Evolutionary conservation across 2,797 vertebrate species (phyloP), one percentile per base, ranked within the genome.

Genomic region (Arrhamphus sclerolepis): DNA sequence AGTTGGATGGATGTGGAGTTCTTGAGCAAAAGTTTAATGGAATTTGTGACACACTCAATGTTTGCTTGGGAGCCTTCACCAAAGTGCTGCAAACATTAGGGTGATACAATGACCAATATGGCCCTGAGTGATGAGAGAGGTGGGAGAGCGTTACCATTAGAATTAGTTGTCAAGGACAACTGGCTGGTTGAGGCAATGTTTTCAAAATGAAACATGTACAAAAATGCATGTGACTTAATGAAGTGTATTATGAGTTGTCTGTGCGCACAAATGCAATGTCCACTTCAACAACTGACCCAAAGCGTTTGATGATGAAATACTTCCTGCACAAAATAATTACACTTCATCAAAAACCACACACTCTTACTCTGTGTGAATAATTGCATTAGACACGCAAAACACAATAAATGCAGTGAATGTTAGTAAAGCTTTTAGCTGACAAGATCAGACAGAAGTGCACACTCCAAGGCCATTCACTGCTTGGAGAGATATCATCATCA

Each of bases 1-100:
- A 70, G 70, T 48, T 70, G 64, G 70, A 84, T 81, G 81, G 72
- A 74, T 67, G 78, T 71, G 86, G 80, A 56, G 22, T 72, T 72
- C 59, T 68, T 31, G 64, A 69, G 57, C 34, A 62, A 47, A 52
- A 50, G 74, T 61, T 71, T 67, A 53, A 63, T 62, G 78, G 71
- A 16, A 34, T 72, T 60, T 47, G 34, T 53, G 57, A 56, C 49
- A 59, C 60, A 48, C 28, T 60, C 21, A 89, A 88, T 90, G 88
- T 90, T 90, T 91, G 87, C 89, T 83, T 59, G 63, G 62, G 20
- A 49, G 57, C 49, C 62, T 72, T 77, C 75, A 75, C 83, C 75
- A 85, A 82, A 71, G 67, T 62, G 57, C 86, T 77, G 86, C 87
- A 89, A 91, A 91, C 87, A 91, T 91, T 82, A 77, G 69, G 54